Evolutionary conservation across 2,797 vertebrate genomes (phyloP).

Genomic region (Antennarius maculatus): DNA sequence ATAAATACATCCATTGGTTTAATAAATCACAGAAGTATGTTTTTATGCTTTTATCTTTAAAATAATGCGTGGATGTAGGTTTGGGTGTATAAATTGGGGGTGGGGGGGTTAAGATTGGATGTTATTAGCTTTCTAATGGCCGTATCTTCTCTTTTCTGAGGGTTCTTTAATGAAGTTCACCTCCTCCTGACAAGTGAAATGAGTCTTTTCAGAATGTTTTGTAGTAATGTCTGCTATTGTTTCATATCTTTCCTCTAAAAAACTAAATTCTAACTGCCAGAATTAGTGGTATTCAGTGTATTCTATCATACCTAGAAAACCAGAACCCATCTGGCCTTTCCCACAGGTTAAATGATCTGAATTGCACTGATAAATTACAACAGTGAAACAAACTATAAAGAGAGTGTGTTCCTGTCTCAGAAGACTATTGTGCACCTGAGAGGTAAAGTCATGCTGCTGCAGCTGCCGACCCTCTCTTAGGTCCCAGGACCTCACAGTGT

Average conservation of each 20-base stretch:
- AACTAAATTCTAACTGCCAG: conserved; percentile 39
- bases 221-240: conserved; percentile 65
- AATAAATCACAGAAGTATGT: no score
- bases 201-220: conserved; percentile 64
- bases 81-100: no score
- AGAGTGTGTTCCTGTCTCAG: neutral
- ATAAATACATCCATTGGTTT: no score
- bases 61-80: no score
- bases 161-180: conserved; percentile 48
- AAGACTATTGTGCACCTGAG: conserved; percentile 83
- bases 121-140: conserved; percentile 17
- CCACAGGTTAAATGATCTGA: conserved; percentile 56
- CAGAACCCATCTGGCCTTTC: conserved; percentile 42
- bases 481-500: conserved; percentile 98
- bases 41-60: no score
- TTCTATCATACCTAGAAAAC: conserved; percentile 34
- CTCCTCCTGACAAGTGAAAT: conserved; percentile 53
- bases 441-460: conserved; percentile 98
- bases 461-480: conserved; percentile 95
- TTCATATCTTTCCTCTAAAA: conserved; percentile 43
- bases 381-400: neutral
- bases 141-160: conserved; percentile 19
- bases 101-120: no score
- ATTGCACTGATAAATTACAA: conserved; percentile 35
- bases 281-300: conserved; percentile 56